Evolutionary conservation across 2,888 invertebrate species (phyloP).

Genomic region (Eubasilissa splendida): DNA sequence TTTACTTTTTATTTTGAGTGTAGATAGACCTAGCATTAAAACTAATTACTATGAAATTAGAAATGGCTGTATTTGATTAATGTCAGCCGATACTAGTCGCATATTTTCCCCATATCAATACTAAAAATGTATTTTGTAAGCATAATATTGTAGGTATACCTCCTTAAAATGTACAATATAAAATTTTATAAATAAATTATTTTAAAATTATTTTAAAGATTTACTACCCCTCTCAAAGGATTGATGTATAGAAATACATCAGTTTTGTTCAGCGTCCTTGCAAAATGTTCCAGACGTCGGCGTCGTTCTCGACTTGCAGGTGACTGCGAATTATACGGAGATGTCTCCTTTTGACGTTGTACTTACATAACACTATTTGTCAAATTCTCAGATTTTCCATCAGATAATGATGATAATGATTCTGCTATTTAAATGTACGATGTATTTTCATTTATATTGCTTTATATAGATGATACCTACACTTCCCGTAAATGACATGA

Average conservation of each 20-base stretch:
- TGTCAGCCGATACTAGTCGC: too few relatives aligned
- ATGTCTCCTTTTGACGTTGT: neutral
- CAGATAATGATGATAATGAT: neutral
- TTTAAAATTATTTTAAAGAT: neutral
- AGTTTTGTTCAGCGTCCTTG: slow-evolving; percentile 10
- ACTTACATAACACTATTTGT: too few relatives aligned
- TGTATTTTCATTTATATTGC: slow-evolving; percentile 11
- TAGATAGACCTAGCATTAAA: too few relatives aligned
- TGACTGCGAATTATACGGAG: slow-evolving; percentile 22
- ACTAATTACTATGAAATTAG: too few relatives aligned
- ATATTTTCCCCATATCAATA: too few relatives aligned
- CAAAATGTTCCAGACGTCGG: slow-evolving; percentile 18
- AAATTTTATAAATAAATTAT: neutral
- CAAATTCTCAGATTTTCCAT: too few relatives aligned
- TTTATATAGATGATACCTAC: neutral
- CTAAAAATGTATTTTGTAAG: too few relatives aligned
- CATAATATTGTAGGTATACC: too few relatives aligned
- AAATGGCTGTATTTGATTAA: too few relatives aligned
- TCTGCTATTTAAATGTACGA: neutral
- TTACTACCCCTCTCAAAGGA: neutral
- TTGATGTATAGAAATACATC: neutral
- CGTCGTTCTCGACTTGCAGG: neutral
- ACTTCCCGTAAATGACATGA: too few relatives aligned
- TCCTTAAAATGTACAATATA: too few relatives aligned
- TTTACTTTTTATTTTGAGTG: too few relatives aligned